Evolutionary conservation across 2,797 vertebrate genomes (phyloP).

Genomic region (Melanotaenia pygmaea): DNA sequence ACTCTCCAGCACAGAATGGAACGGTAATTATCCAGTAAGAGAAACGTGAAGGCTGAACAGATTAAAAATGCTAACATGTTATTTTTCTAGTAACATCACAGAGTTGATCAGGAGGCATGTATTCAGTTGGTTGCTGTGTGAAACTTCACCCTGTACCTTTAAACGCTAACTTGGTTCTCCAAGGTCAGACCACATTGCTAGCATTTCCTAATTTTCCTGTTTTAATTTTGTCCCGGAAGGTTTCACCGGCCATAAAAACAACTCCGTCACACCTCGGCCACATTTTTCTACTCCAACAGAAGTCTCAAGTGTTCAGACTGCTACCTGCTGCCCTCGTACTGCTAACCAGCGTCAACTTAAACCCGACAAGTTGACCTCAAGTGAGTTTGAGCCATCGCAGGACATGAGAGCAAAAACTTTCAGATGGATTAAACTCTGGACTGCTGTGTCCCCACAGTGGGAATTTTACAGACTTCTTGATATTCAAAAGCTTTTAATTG

Average conservation of each 20-base stretch:
- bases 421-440: constrained; percentile 21
- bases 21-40: too few species aligned
- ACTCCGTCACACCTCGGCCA: constrained; percentile 71
- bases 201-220: background rate
- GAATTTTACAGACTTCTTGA: constrained; percentile 68
- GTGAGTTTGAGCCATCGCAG: constrained; percentile 22
- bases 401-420: constrained; percentile 18
- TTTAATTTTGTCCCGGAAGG: constrained; percentile 74
- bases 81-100: too few species aligned
- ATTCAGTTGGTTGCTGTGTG: background rate
- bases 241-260: constrained; percentile 93
- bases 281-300: constrained; percentile 65
- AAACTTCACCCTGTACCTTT: background rate
- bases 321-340: constrained; percentile 79
- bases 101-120: too few species aligned
- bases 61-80: too few species aligned
- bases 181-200: background rate
- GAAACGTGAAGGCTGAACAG: too few species aligned
- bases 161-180: background rate
- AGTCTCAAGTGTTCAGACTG: constrained; percentile 87
- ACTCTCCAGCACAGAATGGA: too few species aligned
- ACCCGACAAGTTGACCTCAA: constrained; percentile 18
- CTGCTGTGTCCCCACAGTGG: constrained; percentile 47
- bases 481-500: constrained; percentile 70
- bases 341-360: constrained; percentile 19